Evolutionary conservation across 2,113 vertebrate genomes (phyloP), one percentile per base, ranked within the genome.

Genomic region (Desmodus rotundus): DNA sequence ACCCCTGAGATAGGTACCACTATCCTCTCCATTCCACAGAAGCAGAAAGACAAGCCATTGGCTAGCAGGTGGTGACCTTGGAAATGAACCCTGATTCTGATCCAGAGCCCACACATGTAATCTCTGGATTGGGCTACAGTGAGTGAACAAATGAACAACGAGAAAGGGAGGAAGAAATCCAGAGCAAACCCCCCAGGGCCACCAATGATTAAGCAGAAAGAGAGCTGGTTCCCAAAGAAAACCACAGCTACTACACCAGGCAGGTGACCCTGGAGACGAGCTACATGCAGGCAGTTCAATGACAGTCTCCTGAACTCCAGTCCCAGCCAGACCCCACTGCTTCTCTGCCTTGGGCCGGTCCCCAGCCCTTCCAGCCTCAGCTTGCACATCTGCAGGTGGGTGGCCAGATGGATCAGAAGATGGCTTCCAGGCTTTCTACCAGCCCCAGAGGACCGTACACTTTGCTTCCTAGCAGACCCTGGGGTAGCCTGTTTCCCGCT

Each of bases 251-350:
- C 76, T 38, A 33, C 72, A 47, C 56, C 16, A 86, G 86, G 31
- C 78, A 88, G 72, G 92, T 70, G 94, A 95, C 47, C 82, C 81
- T 12, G 38, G 28, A 96, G 88, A 92, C 82, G 77, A 96, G 43
- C 88, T 88, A 26, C 73, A n/a, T 4, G 9, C 38, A 61, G 12
- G 41, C 67, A 36, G 45, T 28, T 72, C 20, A 81, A 3, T 47
- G 41, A 45, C 50, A 54, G 43, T 24, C 52, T 85, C 74, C 47
- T 38, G 8, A 56, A n/a, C 10, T 12, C 36, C 47, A 68, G 54
- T 24, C 14, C 61, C 50, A 0, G 9, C n/a, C 72, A 83, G 24
- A 70, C 36, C 16, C 47, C 19, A 28, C 43, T 22, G 41, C 77
- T 85, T 89, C 61, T 31, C 50, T 4, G 47, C 24, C 41, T 67